Conservation (phyloP, 2,113 vertebrate genomes). For the Rhea pennata region DNA sequence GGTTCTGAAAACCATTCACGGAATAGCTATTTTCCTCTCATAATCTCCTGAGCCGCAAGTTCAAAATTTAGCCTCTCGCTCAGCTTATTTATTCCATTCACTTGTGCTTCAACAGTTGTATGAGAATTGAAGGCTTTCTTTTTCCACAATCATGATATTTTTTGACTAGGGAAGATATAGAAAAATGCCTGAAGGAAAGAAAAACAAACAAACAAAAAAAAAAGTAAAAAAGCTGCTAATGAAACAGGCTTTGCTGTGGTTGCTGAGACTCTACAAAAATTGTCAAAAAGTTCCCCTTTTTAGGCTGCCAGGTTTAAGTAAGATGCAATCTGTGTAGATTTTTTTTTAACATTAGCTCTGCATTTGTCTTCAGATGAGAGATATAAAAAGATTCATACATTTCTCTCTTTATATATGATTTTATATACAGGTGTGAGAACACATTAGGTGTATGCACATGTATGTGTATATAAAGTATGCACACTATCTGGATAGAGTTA, state of each 20-base stretch:
- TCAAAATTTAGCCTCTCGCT: neutral
- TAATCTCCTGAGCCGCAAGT: neutral
- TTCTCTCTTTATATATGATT: neutral
- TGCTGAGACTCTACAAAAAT: neutral
- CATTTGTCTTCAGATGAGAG: neutral
- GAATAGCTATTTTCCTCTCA: neutral
- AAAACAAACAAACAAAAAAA: neutral
- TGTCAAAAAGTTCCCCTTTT: neutral
- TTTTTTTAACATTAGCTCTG: neutral
- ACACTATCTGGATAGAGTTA: neutral
- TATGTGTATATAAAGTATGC: neutral
- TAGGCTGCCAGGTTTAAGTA: slow-evolving; percentile 25
- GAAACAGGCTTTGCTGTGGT: slow-evolving; percentile 2
- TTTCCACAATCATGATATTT: neutral
- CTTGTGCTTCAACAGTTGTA: neutral
- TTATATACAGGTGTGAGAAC: slow-evolving; percentile 2
- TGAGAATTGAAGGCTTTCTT: neutral
- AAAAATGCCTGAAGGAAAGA: neutral
- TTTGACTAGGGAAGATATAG: neutral
- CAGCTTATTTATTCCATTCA: neutral
- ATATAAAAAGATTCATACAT: slow-evolving; percentile 41
- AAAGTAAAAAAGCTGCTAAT: neutral
- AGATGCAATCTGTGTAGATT: neutral
- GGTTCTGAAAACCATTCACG: neutral
- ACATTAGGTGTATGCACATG: neutral